Evolutionary conservation across 1,140 invertebrate species (phyloP).

Genomic region (Cyclina sinensis): DNA sequence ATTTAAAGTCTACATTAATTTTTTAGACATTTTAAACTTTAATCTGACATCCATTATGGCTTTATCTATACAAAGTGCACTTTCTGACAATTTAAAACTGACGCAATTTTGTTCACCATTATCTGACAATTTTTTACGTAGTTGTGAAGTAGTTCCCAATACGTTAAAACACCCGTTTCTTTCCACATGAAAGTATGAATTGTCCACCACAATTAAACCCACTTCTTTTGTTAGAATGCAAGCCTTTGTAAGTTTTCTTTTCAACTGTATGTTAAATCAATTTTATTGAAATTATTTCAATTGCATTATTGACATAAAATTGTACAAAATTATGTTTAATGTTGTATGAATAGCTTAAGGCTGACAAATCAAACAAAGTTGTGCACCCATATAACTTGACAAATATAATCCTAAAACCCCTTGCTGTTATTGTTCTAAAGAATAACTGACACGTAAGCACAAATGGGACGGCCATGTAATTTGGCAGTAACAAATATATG

Average conservation of each 20-base stretch:
- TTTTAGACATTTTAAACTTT: too few species aligned
- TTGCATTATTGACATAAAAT: conserved; percentile 42
- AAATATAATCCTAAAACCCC: conserved; percentile 3
- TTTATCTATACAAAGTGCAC: too few species aligned
- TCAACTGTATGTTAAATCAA: conserved; percentile 10
- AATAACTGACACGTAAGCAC: not conserved
- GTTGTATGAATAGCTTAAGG: not conserved
- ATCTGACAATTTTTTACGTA: too few species aligned
- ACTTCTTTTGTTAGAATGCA: not conserved
- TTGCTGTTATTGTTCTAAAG: not conserved
- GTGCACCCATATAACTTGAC: not conserved
- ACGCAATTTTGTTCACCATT: too few species aligned
- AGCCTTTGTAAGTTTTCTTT: not conserved
- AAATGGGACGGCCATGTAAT: not conserved
- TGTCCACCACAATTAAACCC: not conserved
- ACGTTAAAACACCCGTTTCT: too few species aligned
- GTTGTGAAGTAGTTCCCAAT: too few species aligned
- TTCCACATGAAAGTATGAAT: not conserved
- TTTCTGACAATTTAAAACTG: too few species aligned
- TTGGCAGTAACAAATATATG: not conserved
- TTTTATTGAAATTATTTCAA: conserved; percentile 42
- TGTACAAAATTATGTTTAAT: conserved; percentile 45
- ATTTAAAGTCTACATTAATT: too few species aligned
- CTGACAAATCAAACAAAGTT: conserved; percentile 20
- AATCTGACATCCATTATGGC: too few species aligned